Percentiles rank a stretch among this genome's conserved stretches.
Conservation (phyloP, 2,113 vertebrate species). For the zebrafish (Danio rerio) region GRCz12tu NC_133181.1:46089001-46089500, state of each 20-base stretch:
- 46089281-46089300: slow-evolving; percentile 61
- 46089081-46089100: no score
- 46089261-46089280: slow-evolving; percentile 61
- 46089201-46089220: slow-evolving; percentile 80
- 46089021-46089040: no score
- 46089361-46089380: slow-evolving; percentile 59
- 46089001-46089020: no score
- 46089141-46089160: background rate
- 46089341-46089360: slow-evolving; percentile 60
- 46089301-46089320: slow-evolving; percentile 60
- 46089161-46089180: slow-evolving; percentile 41
- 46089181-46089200: slow-evolving; percentile 81
- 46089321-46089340: slow-evolving; percentile 64
- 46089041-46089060: no score
- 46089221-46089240: slow-evolving; percentile 81
- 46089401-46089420: slow-evolving; percentile 50
- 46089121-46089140: no score
- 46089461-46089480: slow-evolving; percentile 59
- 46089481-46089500: slow-evolving; percentile 63
- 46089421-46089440: slow-evolving; percentile 53
- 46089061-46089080: no score
- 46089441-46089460: slow-evolving; percentile 56
- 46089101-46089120: no score
- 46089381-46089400: slow-evolving; percentile 38
- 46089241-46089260: slow-evolving; percentile 67